Conservation (phyloP, 2,113 vertebrate genomes). For the Heloderma charlesbogerti region DNA sequence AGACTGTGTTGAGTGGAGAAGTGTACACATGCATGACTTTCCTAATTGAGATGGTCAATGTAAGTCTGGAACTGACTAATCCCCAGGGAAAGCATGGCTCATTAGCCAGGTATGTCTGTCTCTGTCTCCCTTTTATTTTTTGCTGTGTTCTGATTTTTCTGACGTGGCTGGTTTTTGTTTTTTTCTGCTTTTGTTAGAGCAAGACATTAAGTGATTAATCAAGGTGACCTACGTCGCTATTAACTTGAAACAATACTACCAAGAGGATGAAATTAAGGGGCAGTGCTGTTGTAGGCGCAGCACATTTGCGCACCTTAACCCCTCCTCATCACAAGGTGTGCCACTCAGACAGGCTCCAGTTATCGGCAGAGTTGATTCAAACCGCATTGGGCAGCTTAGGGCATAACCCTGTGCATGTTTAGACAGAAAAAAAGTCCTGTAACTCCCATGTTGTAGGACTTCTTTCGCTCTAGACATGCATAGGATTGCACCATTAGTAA, state of each 20-base stretch:
- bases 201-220: neutral
- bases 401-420: too few relatives aligned
- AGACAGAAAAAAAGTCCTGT: too few relatives aligned
- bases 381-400: neutral
- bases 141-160: too few relatives aligned
- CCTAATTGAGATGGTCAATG: slow-evolving; percentile 95
- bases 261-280: neutral
- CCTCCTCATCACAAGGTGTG: neutral
- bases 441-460: too few relatives aligned
- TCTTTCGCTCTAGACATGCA: too few relatives aligned
- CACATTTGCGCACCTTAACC: neutral
- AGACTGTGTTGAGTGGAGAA: slow-evolving; percentile 96
- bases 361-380: neutral
- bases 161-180: neutral
- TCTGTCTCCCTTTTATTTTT: neutral
- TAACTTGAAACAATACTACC: neutral
- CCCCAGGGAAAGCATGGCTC: slow-evolving; percentile 82
- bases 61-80: slow-evolving; percentile 93
- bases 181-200: neutral
- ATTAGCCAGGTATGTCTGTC: slow-evolving; percentile 85
- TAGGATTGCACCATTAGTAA: too few relatives aligned
- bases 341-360: neutral
- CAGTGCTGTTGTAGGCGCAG: neutral
- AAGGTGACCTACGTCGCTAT: neutral
- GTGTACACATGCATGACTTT: slow-evolving; percentile 92